A percentile compares a stretch with the other conserved stretches of the same genome.
These are phyloP conservation scores for Bovichtus diacanthus DNA, from an alignment of 2,797 vertebrate genomes.

Conservation along the genomic window DNA sequence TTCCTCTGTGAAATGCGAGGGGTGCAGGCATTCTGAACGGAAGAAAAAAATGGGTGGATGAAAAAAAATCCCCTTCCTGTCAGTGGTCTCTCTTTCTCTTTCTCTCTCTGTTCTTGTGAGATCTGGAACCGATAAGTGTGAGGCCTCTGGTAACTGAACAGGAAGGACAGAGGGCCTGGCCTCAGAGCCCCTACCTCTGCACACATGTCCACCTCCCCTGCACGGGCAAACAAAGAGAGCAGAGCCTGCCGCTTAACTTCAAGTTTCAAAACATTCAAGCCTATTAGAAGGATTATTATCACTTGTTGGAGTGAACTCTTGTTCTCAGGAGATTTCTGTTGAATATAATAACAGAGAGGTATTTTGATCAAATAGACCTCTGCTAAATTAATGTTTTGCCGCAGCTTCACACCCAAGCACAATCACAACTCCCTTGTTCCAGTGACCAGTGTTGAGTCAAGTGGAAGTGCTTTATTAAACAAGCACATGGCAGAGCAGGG, in stretches of 20 bases:
- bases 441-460: constrained; percentile 55
- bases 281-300: constrained; percentile 56
- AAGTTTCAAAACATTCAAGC: constrained; percentile 56
- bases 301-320: constrained; percentile 30
- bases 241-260: constrained; percentile 60
- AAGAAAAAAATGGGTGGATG: constrained; percentile 25
- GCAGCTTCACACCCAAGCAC: constrained; percentile 36
- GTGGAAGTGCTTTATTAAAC: constrained; percentile 69
- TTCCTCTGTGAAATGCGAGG: constrained; percentile 78
- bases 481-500: constrained; percentile 46
- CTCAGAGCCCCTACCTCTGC: constrained; percentile 65
- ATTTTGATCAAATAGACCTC: constrained; percentile 35
- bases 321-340: constrained; percentile 38
- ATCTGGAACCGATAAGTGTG: constrained; percentile 79
- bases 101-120: constrained; percentile 79
- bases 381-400: constrained; percentile 32
- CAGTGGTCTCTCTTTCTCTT: constrained; percentile 77
- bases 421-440: constrained; percentile 52
- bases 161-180: constrained; percentile 80
- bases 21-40: constrained; percentile 80
- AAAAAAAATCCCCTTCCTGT: constrained; percentile 79
- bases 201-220: constrained; percentile 80
- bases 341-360: constrained; percentile 32
- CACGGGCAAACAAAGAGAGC: constrained; percentile 66
- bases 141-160: constrained; percentile 80